phyloP scores from a whole-genome alignment of 2,888 invertebrate species.

The Phania funesta region DNA sequence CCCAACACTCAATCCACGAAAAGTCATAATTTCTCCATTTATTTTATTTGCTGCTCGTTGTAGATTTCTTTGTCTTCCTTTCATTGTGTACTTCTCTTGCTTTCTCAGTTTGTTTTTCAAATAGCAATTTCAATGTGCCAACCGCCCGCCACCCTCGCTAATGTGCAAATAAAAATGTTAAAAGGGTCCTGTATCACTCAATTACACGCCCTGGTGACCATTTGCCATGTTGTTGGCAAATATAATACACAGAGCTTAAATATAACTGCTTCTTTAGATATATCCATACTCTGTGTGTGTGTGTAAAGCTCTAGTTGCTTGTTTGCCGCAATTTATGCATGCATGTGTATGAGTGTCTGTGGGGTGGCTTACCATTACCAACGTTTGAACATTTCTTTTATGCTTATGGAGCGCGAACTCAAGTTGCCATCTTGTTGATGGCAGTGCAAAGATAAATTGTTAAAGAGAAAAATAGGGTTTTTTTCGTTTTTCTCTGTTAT shows the following conservation, averaged over 20 bases:
- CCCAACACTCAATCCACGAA: background rate
- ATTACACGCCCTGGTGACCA: constrained; percentile 81
- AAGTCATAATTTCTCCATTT: constrained; percentile 14
- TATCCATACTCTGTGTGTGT: background rate
- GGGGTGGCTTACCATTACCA: constrained; percentile 16
- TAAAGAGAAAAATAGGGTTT: constrained; percentile 3
- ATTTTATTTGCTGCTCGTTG: constrained; percentile 9
- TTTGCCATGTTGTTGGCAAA: constrained; percentile 68
- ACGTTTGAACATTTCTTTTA: constrained; percentile 57
- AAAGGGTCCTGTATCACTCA: constrained; percentile 81
- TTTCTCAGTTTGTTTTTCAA: constrained; percentile 40
- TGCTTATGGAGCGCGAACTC: constrained; percentile 80
- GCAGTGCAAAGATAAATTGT: constrained; percentile 77
- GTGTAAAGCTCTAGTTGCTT: constrained; percentile 6
- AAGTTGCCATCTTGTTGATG: constrained; percentile 81
- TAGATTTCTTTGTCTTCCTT: constrained; percentile 12
- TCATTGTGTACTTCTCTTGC: background rate
- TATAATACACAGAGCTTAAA: constrained; percentile 47
- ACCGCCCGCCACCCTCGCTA: constrained; percentile 78
- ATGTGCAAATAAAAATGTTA: constrained; percentile 81
- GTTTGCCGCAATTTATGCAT: constrained; percentile 42
- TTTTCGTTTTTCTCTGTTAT: background rate
- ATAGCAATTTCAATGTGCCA: constrained; percentile 42
- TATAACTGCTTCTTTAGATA: constrained; percentile 21
- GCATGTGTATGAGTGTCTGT: constrained; percentile 61